Conservation (phyloP, 2,797 vertebrate genomes). For the Onychomys leucogaster region DNA sequence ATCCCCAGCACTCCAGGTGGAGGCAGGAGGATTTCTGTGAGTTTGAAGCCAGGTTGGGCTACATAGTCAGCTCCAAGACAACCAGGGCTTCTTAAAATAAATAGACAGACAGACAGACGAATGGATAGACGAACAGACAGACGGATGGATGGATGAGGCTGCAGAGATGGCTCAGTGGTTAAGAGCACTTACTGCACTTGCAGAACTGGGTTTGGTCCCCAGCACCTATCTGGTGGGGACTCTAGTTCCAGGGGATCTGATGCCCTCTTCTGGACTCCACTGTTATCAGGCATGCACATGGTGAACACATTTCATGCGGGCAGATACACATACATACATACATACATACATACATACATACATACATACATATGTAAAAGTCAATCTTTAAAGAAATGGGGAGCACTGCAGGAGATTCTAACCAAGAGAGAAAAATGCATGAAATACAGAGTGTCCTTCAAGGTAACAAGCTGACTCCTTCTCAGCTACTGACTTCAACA, state of each 20-base stretch:
- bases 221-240: not conserved
- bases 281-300: not conserved
- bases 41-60: not conserved
- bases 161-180: not conserved
- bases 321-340: not conserved
- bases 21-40: not conserved
- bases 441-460: not conserved
- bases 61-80: not conserved
- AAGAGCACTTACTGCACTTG: not conserved
- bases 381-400: not conserved
- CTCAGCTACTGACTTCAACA: not conserved
- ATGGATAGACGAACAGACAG: not conserved
- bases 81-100: no score
- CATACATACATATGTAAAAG: not conserved
- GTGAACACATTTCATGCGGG: no score
- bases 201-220: not conserved
- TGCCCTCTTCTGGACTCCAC: not conserved
- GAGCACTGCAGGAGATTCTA: slow-evolving; percentile 1
- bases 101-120: no score
- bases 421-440: slow-evolving; percentile 7
- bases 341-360: no score
- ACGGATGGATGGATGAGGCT: no score
- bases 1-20: not conserved
- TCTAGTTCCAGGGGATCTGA: no score
- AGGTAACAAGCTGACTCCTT: not conserved